Percentiles rank a stretch among this genome's conserved stretches.
These are phyloP conservation scores for Azemiops feae DNA, from an alignment of 2,113 vertebrate genomes.

Conservation along the genomic window DNA sequence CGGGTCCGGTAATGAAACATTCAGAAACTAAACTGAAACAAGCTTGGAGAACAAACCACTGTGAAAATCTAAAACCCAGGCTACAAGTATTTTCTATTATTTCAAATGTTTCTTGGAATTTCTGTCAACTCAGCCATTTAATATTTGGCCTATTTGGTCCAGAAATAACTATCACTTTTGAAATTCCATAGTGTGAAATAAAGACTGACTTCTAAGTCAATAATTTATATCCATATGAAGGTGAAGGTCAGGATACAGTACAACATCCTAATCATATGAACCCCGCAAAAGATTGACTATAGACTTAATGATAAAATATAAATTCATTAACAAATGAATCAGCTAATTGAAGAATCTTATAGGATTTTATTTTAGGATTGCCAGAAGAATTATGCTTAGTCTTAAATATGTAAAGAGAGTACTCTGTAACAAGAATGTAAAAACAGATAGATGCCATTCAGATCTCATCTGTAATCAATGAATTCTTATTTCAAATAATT, in stretches of 20 bases:
- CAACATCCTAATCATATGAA: too few relatives aligned
- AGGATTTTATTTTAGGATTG: background rate
- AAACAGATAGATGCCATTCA: background rate
- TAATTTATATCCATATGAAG: too few relatives aligned
- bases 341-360: background rate
- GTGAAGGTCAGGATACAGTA: too few relatives aligned
- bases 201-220: background rate
- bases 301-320: too few relatives aligned
- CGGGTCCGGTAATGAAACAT: too few relatives aligned
- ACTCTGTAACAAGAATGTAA: background rate
- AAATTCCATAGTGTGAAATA: background rate
- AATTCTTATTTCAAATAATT: background rate
- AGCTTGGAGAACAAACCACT: too few relatives aligned
- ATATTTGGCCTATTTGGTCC: background rate
- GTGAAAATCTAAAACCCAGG: too few relatives aligned
- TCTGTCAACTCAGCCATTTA: background rate
- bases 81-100: too few relatives aligned
- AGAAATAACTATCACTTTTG: background rate
- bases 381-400: background rate
- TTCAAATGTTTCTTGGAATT: background rate
- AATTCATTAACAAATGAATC: background rate
- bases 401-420: background rate
- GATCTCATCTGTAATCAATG: background rate
- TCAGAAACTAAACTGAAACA: too few relatives aligned
- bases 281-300: too few relatives aligned